A percentile compares a stretch with the other conserved stretches of the same genome.
phyloP scores from a whole-genome alignment of 2,888 invertebrate species.

The Campoplex capitator region DNA sequence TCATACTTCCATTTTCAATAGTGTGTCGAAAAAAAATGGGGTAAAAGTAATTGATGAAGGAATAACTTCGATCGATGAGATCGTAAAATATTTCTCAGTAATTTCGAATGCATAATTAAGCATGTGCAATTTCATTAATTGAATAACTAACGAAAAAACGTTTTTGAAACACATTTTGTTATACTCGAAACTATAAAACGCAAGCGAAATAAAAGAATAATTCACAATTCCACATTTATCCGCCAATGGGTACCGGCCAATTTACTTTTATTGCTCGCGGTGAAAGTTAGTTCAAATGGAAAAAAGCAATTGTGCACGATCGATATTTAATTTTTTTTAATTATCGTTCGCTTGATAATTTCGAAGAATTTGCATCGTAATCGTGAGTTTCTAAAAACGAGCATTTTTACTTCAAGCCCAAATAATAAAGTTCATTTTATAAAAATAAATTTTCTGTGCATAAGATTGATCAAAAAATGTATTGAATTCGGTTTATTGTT shows the following conservation, averaged over 20 bases:
- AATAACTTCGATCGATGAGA: not conserved
- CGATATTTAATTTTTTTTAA: not conserved
- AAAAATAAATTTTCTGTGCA: not conserved
- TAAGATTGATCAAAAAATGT: not conserved
- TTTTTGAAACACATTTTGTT: not conserved
- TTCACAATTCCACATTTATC: not conserved
- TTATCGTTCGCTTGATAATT: not conserved
- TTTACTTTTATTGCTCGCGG: slow-evolving; percentile 47
- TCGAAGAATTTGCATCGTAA: too few species aligned
- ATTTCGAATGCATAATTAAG: not conserved
- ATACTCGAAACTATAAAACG: not conserved
- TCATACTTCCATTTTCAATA: not conserved
- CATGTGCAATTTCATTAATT: not conserved
- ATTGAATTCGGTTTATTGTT: not conserved
- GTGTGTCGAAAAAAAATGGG: not conserved
- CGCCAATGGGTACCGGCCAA: slow-evolving; percentile 1
- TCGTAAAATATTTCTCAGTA: not conserved
- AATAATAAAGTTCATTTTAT: not conserved
- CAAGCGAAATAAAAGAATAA: not conserved
- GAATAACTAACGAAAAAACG: not conserved
- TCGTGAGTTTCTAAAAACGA: too few species aligned
- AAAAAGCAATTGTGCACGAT: not conserved
- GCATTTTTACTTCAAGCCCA: too few species aligned
- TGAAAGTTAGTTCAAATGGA: slow-evolving; percentile 30
- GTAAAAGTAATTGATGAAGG: not conserved